phyloP scores from a whole-genome alignment of 2,113 vertebrate genomes.

The Paraplagusia blochii region DNA sequence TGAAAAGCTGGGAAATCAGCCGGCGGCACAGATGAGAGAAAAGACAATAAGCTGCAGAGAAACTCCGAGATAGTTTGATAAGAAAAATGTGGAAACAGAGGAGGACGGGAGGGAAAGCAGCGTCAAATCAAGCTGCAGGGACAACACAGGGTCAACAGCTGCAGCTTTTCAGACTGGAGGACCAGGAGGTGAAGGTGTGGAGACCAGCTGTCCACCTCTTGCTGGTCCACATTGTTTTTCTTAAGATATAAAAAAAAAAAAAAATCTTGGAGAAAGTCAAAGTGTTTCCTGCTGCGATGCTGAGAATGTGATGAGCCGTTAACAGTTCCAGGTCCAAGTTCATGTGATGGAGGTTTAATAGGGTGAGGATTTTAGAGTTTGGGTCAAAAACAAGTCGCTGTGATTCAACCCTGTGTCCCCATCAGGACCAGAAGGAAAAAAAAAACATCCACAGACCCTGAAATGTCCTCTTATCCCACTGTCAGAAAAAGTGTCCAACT shows the following conservation, averaged over 20 bases:
- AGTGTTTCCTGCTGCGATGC: background rate
- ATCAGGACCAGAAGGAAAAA: constrained; percentile 4
- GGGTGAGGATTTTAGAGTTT: constrained; percentile 14
- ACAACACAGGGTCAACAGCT: background rate
- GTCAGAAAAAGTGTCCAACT: constrained; percentile 18
- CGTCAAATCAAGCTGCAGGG: constrained; percentile 47
- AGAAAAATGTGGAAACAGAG: constrained; percentile 5
- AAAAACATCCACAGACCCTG: constrained; percentile 35
- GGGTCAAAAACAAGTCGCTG: constrained; percentile 25
- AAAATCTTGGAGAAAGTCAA: constrained; percentile 6
- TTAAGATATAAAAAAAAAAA: constrained; percentile 13
- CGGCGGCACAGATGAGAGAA: background rate
- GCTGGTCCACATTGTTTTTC: constrained; percentile 11
- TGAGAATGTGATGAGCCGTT: constrained; percentile 19
- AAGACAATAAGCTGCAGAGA: constrained; percentile 3
- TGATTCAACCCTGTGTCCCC: constrained; percentile 54
- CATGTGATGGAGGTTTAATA: constrained; percentile 34
- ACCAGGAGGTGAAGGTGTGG: background rate
- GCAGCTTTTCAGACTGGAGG: constrained; percentile 2
- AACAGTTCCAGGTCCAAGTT: constrained; percentile 52
- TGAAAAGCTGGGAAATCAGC: background rate
- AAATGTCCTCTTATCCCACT: constrained; percentile 29
- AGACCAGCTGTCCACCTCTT: constrained; percentile 15
- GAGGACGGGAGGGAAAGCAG: constrained; percentile 32
- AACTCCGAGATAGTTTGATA: constrained; percentile 9